phyloP scores from a whole-genome alignment of 2,888 invertebrate species.

The Polietes domitor region DNA sequence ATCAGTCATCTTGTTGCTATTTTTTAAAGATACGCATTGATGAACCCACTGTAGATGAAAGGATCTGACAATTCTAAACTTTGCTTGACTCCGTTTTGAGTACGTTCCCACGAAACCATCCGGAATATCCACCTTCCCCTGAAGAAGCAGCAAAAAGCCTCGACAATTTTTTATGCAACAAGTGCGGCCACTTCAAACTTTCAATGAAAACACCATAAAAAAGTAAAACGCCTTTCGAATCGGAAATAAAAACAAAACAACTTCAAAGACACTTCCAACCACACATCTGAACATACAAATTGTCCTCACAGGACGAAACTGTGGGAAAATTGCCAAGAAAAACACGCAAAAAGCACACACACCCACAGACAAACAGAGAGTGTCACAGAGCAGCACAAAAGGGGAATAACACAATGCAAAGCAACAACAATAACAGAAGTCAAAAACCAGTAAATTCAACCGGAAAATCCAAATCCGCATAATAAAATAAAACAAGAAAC shows the following conservation, averaged over 20 bases:
- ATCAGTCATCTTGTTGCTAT: no score
- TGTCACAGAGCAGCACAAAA: neutral
- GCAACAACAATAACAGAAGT: slow-evolving; percentile 53
- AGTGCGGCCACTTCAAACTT: slow-evolving; percentile 37
- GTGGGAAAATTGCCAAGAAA: slow-evolving; percentile 62
- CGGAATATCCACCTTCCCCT: neutral
- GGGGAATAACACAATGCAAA: slow-evolving; percentile 40
- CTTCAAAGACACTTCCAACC: neutral
- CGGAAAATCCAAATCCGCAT: slow-evolving; percentile 63
- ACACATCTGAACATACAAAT: neutral
- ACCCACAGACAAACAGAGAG: neutral
- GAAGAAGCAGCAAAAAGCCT: neutral
- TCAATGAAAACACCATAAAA: slow-evolving; percentile 31
- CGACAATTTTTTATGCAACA: slow-evolving; percentile 43
- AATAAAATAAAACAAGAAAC: slow-evolving; percentile 39
- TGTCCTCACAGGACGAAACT: slow-evolving; percentile 27
- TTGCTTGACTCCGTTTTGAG: no score
- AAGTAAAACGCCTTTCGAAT: slow-evolving; percentile 41
- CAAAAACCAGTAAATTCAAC: slow-evolving; percentile 63
- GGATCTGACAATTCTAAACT: no score
- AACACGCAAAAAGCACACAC: slow-evolving; percentile 43
- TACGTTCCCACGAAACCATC: slow-evolving; percentile 32
- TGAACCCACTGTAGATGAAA: no score
- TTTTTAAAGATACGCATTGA: no score
- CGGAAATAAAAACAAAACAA: slow-evolving; percentile 9